Evolutionary conservation across 2,888 invertebrate genomes (phyloP), one percentile per base, ranked within the genome.

Genomic region (Crossocerus cetratus): DNA sequence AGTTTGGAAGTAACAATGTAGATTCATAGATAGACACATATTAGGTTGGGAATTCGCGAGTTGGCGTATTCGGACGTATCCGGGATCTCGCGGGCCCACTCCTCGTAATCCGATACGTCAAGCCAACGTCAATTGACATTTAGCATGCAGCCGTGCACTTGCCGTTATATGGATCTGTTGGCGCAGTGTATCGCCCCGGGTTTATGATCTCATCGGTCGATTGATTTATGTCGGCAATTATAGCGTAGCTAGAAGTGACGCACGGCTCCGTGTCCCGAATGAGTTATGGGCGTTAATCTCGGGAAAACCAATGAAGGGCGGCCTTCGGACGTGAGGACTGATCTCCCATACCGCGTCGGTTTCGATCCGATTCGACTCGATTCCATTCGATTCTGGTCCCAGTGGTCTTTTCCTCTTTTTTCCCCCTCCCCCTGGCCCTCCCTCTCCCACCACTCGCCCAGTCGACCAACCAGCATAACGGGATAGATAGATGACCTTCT

Each of bases 141-240:
- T 85, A 88, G 87, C 86, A 85, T 85, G 86, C 84, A 84, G 84
- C 83, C 82, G 78, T 82, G 86, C 86, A 82, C 84, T 86, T 83
- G 83, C 83, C 83, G 84, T 86, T 88, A 84, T 86, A 86, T 84
- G 84, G 84, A 83, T 84, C 84, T 84, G 87, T 83, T 86, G 85
- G 86, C 85, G 84, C 83, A 81, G 85, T 87, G 87, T 88, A 89
- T 89, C 87, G 88, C 86, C 84, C 84, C 84, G 87, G 87, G 89
- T 89, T 90, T 90, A 90, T 90, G 90, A 90, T 90, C 89, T 90
- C 90, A 89, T 89, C 89, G 86, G 85, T 68, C 89, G 88, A 90
- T 89, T 90, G 90, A 90, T 90, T 90, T 90, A 90, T 89, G 89
- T 85, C 88, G 87, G 89, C 89, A 90, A 90, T 90, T 90, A 90